Base-by-base conservation (phyloP, 1,140 invertebrate genomes). In the Leptopilina clavipes region DNA sequence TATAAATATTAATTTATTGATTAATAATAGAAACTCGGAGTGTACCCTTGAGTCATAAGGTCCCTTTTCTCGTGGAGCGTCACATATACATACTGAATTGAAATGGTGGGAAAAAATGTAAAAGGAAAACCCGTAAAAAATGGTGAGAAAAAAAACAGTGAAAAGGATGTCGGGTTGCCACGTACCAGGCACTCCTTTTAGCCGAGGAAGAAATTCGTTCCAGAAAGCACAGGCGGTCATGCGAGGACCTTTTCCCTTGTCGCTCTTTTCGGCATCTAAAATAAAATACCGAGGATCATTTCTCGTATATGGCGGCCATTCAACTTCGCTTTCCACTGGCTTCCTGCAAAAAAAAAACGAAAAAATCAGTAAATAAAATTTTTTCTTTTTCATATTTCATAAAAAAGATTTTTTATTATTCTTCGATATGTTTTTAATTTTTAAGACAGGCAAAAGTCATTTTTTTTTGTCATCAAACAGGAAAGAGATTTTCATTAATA, bases 191-290 rank as follows among this genome's bases (percentile, higher is more conserved):
- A 93, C 91, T 90, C 93, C 94, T 88, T 93, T 93, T 76, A 97
- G 93, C 88, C 94, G 94, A 65, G 97, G 97, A 85, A 98, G 92
- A 89, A 98, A 97, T 76, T 97, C 93, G 85, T 97, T 97, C 98
- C 98, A 99, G 90, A 99, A 99, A 56, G 96, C 96, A 86, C 98
- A 99, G 19, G 96, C 93, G 48, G 95, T 94, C 59, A 96, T 94
- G 65, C 96, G 90, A 1, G 96, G 97, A 72, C 96, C 97, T 79
- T 93, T 93, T 3, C 95, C 95, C 11, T 93, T 91, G 31, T 93
- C 94, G 65, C 89, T 91, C 17, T 93, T 92, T 81, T 96, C 94
- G 0, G 96, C 95, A 79, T 97, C 95, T 86, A 97, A 95, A 82
- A 96, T 95, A 86, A 96, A 97, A 87, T 98, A 98, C 86, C 95